These are phyloP conservation scores for Drosophila neocordata DNA, from an alignment of 1,140 invertebrate species.

Conservation along the genomic window DNA sequence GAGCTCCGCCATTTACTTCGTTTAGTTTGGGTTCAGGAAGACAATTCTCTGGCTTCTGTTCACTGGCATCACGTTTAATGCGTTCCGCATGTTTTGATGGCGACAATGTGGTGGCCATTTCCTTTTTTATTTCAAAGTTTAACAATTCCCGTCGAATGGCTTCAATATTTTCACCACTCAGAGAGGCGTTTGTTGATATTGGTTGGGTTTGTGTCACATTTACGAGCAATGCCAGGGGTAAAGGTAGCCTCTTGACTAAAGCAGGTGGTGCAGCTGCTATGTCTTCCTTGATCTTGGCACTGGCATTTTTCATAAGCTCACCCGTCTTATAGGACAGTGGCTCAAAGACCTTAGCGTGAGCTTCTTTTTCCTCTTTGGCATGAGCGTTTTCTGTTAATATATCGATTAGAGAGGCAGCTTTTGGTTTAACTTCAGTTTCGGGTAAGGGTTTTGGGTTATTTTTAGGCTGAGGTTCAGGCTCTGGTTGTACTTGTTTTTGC, in stretches of 20 bases:
- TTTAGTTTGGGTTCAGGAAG: conserved; percentile 56
- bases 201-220: conserved; percentile 42
- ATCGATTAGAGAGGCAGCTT: conserved; percentile 60
- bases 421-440: conserved; percentile 20
- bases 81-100: conserved; percentile 2
- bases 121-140: conserved; percentile 41
- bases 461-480: conserved; percentile 7
- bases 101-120: neutral
- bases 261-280: neutral
- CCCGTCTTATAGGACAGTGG: conserved; percentile 77
- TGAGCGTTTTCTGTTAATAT: conserved; percentile 70
- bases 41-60: conserved; percentile 49
- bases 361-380: conserved; percentile 52
- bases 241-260: conserved; percentile 54
- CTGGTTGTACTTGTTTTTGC: conserved; percentile 54
- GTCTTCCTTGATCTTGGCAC: conserved; percentile 9
- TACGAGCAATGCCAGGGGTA: conserved; percentile 63
- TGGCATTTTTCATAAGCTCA: conserved; percentile 58
- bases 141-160: conserved; percentile 73
- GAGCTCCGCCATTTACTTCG: conserved; percentile 31
- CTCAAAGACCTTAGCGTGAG: conserved; percentile 68
- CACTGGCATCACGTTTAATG: conserved; percentile 48
- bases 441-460: conserved; percentile 16
- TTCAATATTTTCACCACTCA: conserved; percentile 65
- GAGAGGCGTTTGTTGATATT: conserved; percentile 26